Conservation (phyloP, 2,888 invertebrate genomes). For the Clostera curtula region DNA sequence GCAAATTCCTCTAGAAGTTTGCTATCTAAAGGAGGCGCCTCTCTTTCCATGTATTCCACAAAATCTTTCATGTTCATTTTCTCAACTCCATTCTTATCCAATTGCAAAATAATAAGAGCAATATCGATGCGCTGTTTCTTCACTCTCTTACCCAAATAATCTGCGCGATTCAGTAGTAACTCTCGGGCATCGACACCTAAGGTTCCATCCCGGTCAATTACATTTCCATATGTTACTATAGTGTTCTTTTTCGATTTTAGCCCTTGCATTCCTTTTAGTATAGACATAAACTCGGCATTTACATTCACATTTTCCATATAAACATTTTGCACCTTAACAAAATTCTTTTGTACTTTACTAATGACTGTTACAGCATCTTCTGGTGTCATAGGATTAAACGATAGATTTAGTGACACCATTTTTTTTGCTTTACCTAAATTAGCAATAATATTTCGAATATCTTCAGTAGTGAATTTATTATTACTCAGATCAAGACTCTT, state of each 20-base stretch:
- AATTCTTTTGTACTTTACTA: conserved; percentile 23
- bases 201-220: conserved; percentile 17
- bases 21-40: conserved; percentile 29
- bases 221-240: conserved; percentile 35
- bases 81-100: conserved; percentile 30
- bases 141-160: conserved; percentile 32
- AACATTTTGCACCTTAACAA: conserved; percentile 33
- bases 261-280: conserved; percentile 22
- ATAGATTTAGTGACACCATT: conserved; percentile 38
- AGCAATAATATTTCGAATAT: conserved; percentile 23
- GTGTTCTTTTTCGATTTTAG: conserved; percentile 27
- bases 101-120: conserved; percentile 31
- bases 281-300: conserved; percentile 25
- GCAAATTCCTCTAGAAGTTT: conserved; percentile 36
- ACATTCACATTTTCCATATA: conserved; percentile 43
- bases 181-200: conserved; percentile 35
- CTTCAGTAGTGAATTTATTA: conserved; percentile 37
- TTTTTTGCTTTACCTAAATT: conserved; percentile 31
- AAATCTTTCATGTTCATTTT: conserved; percentile 32
- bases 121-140: conserved; percentile 36
- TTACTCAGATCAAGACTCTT: conserved; percentile 37
- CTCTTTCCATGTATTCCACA: conserved; percentile 9
- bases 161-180: conserved; percentile 38
- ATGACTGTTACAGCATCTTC: conserved; percentile 35
- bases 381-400: conserved; percentile 42